Evolutionary conservation across 2,797 vertebrate species (phyloP).

Genomic region (Threskiornis aethiopicus): DNA sequence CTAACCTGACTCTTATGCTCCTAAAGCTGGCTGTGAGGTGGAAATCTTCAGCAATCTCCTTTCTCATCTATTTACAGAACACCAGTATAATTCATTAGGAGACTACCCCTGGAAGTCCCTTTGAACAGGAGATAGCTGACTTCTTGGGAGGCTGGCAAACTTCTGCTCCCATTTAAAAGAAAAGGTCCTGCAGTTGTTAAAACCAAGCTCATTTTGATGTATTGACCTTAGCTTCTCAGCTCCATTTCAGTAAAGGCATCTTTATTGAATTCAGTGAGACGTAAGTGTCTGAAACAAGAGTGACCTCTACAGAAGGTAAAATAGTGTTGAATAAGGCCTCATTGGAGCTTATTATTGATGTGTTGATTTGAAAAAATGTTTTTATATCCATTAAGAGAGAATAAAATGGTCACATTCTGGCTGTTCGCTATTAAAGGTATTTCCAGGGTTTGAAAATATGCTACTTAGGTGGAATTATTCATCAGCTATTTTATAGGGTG

Average conservation of each 20-base stretch:
- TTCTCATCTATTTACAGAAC: neutral
- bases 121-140: neutral
- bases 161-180: neutral
- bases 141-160: neutral
- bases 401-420: neutral
- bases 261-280: neutral
- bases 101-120: neutral
- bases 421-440: neutral
- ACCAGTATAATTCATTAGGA: neutral
- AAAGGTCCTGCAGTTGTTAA: neutral
- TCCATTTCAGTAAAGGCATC: neutral
- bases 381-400: neutral
- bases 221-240: neutral
- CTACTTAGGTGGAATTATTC: neutral
- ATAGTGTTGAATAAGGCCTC: neutral
- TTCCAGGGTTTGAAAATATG: neutral
- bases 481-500: neutral
- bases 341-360: neutral
- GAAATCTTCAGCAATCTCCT: neutral
- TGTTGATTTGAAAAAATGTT: neutral
- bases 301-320: neutral
- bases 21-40: neutral
- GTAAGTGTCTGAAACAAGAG: neutral
- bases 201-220: neutral
- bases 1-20: neutral